A percentile compares a stretch with the other conserved stretches of the same genome.
These are phyloP conservation scores for Rhamnusium bicolor DNA, from an alignment of 2,888 invertebrate genomes.

Conservation along the genomic window DNA sequence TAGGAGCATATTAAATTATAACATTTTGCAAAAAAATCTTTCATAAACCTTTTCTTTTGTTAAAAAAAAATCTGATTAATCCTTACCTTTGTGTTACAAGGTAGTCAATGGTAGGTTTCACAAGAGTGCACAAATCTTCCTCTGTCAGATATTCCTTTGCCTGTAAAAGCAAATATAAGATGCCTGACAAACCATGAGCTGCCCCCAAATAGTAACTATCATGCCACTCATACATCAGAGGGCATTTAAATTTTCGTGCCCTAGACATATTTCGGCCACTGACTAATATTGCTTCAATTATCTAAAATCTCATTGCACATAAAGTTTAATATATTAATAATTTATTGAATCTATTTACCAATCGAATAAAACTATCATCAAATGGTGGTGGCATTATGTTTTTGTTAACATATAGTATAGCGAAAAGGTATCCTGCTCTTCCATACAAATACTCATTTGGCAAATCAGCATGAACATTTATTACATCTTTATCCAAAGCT, in stretches of 20 bases:
- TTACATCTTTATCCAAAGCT: constrained; percentile 73
- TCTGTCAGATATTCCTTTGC: constrained; percentile 76
- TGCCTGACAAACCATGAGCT: constrained; percentile 91
- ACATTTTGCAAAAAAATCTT: too few relatives aligned
- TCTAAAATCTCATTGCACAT: constrained; percentile 70
- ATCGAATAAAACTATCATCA: constrained; percentile 74
- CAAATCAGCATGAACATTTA: constrained; percentile 72
- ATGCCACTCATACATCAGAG: constrained; percentile 91
- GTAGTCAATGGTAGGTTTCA: constrained; percentile 80
- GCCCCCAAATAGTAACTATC: constrained; percentile 89
- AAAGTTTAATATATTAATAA: constrained; percentile 42
- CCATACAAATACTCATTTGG: constrained; percentile 92
- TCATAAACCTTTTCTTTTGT: too few relatives aligned
- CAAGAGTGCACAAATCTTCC: constrained; percentile 74
- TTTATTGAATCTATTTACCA: constrained; percentile 68
- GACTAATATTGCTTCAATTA: constrained; percentile 76
- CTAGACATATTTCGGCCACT: constrained; percentile 78
- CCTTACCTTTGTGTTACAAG: constrained; percentile 72
- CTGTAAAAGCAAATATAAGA: constrained; percentile 86
- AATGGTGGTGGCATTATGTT: constrained; percentile 77
- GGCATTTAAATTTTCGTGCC: constrained; percentile 74
- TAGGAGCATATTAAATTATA: too few relatives aligned
- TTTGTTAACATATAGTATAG: constrained; percentile 83
- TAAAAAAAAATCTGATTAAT: too few relatives aligned
- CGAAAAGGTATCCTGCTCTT: constrained; percentile 85